phyloP scores from a whole-genome alignment of 2,888 invertebrate genomes.

The Caenorhabditis afra region DNA sequence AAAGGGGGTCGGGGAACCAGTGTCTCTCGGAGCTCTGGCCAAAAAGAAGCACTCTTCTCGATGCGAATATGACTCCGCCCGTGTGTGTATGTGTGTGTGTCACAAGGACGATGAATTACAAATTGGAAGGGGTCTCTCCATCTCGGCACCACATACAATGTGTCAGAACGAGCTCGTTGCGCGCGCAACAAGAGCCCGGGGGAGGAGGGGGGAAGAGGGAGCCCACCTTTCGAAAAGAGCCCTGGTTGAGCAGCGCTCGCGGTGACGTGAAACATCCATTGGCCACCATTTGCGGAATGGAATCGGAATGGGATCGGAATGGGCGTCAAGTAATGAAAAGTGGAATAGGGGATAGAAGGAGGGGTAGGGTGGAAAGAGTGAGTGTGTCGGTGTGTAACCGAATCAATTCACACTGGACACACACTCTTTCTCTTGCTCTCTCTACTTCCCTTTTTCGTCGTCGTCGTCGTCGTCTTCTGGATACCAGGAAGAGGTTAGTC shows the following conservation, averaged over 20 bases:
- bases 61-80: slow-evolving; percentile 37
- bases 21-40: too few relatives aligned
- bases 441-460: too few relatives aligned
- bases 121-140: slow-evolving; percentile 37
- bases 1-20: slow-evolving; percentile 9
- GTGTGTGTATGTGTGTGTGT: neutral
- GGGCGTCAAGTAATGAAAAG: too few relatives aligned
- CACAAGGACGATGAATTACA: slow-evolving; percentile 53
- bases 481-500: too few relatives aligned
- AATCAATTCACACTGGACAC: slow-evolving; percentile 27
- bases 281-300: slow-evolving; percentile 43
- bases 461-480: too few relatives aligned
- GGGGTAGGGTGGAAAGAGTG: neutral
- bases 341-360: neutral
- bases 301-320: too few relatives aligned
- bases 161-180: too few relatives aligned
- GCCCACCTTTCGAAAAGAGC: slow-evolving; percentile 56
- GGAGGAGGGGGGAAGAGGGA: too few relatives aligned
- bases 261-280: slow-evolving; percentile 59
- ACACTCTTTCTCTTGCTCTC: too few relatives aligned
- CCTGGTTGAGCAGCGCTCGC: slow-evolving; percentile 37
- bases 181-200: slow-evolving; percentile 14
- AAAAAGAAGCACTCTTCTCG: neutral
- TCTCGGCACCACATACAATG: too few relatives aligned
- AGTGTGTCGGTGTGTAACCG: slow-evolving; percentile 1